A percentile compares a stretch with the other conserved stretches of the same genome.
Conservation (phyloP, 2,888 invertebrate species). For the Sinohyriopsis cumingii region DNA sequence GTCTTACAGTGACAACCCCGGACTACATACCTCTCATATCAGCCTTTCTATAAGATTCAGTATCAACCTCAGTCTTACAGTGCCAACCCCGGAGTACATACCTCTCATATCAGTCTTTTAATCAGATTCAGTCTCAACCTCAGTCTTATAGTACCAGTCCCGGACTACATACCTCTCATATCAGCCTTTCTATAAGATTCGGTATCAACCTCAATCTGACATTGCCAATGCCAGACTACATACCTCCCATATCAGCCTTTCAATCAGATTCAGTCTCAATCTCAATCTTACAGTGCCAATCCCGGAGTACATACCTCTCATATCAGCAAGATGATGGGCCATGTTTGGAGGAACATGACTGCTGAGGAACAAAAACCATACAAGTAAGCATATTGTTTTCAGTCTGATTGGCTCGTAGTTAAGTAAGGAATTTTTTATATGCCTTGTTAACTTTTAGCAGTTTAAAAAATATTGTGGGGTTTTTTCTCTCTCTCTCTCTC, state of each 20-base stretch:
- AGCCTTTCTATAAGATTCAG: too few relatives aligned
- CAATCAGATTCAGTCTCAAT: too few relatives aligned
- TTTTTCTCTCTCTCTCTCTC: too few relatives aligned
- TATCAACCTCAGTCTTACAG: slow-evolving; percentile 29
- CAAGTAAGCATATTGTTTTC: slow-evolving; percentile 39
- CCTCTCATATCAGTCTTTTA: slow-evolving; percentile 65
- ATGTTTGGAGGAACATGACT: slow-evolving; percentile 60
- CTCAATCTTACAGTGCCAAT: slow-evolving; percentile 50
- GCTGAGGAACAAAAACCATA: slow-evolving; percentile 59
- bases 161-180: slow-evolving; percentile 61
- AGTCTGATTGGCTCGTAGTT: too few relatives aligned
- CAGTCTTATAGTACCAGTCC: slow-evolving; percentile 56
- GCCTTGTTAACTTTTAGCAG: too few relatives aligned
- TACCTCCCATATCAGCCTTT: slow-evolving; percentile 58
- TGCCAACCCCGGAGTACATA: slow-evolving; percentile 62
- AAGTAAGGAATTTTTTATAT: too few relatives aligned
- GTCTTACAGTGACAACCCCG: slow-evolving; percentile 59
- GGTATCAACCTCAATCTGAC: slow-evolving; percentile 13
- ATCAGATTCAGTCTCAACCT: too few relatives aligned
- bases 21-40: slow-evolving; percentile 62
- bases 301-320: slow-evolving; percentile 63
- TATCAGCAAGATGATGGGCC: slow-evolving; percentile 66
- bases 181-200: too few relatives aligned
- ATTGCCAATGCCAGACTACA: slow-evolving; percentile 64
- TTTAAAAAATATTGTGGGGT: too few relatives aligned